A percentile compares a stretch with the other conserved stretches of the same genome.
phyloP scores from a whole-genome alignment of 2,797 vertebrate species.

The Podarcis siculus region DNA sequence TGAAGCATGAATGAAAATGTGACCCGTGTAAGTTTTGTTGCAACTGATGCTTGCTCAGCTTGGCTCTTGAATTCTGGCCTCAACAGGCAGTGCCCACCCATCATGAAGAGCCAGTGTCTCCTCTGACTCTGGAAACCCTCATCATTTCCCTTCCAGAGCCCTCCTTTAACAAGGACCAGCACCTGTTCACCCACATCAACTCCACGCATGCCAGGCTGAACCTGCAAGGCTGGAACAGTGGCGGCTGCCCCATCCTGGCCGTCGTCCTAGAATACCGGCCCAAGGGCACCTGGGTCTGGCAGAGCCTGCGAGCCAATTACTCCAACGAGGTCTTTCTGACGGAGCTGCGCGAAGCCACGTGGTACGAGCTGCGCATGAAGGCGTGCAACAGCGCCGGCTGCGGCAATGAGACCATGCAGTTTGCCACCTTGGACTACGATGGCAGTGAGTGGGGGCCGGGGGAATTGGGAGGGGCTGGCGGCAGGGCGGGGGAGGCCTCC shows the following conservation, averaged over 20 bases:
- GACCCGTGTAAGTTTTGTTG: fast-evolving
- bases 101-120: too few relatives aligned
- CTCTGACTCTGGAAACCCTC: background rate
- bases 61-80: background rate
- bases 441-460: constrained; percentile 87
- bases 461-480: fast-evolving
- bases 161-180: constrained; percentile 97
- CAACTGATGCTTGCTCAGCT: background rate
- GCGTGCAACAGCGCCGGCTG: constrained; percentile 98
- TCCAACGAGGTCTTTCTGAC: constrained; percentile 93
- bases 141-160: constrained; percentile 76
- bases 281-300: constrained; percentile 96
- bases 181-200: constrained; percentile 98
- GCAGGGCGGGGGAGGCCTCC: background rate
- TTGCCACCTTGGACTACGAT: constrained; percentile 95
- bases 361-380: constrained; percentile 98
- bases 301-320: constrained; percentile 91
- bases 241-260: constrained; percentile 93
- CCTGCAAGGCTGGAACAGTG: constrained; percentile 96
- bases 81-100: background rate
- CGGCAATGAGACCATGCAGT: constrained; percentile 93
- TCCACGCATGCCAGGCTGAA: constrained; percentile 95
- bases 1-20: background rate
- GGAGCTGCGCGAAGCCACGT: constrained; percentile 95
- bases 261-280: constrained; percentile 94